These are phyloP conservation scores for Halichoerus grypus DNA, from an alignment of 2,113 vertebrate species.

Conservation along the genomic window DNA sequence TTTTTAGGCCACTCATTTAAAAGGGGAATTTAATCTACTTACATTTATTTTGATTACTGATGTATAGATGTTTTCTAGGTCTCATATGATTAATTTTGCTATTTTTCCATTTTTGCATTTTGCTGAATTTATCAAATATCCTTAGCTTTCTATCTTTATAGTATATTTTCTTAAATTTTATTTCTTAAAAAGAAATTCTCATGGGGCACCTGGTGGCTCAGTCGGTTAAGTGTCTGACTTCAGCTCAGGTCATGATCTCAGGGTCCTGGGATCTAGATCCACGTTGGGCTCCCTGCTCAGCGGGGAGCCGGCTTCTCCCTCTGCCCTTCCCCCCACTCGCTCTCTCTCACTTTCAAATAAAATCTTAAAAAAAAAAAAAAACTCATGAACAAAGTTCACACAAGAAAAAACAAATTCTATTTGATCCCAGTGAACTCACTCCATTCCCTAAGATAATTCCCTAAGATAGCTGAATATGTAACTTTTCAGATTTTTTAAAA, in stretches of 20 bases:
- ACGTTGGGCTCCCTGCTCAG: background rate
- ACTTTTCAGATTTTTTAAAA: background rate
- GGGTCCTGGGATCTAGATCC: background rate
- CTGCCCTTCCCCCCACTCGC: background rate
- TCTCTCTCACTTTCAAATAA: background rate
- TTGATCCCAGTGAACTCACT: background rate
- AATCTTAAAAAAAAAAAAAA: background rate
- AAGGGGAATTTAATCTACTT: background rate
- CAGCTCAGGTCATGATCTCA: background rate
- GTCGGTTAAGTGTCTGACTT: background rate
- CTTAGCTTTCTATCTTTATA: background rate
- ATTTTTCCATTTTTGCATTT: background rate
- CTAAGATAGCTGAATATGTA: background rate
- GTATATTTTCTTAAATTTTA: background rate
- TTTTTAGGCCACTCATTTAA: background rate
- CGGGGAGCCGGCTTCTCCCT: background rate
- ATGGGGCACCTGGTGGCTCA: background rate
- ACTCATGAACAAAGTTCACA: background rate
- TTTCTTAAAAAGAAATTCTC: background rate
- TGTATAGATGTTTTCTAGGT: background rate
- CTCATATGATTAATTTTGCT: background rate
- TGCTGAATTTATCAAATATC: constrained; percentile 4
- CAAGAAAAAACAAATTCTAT: background rate
- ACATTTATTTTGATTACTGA: background rate
- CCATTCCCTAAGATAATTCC: background rate